Percentiles rank a stretch among this genome's conserved stretches.
These are phyloP conservation scores for Myodes glareolus DNA, from an alignment of 2,113 vertebrate genomes.

Conservation along the genomic window DNA sequence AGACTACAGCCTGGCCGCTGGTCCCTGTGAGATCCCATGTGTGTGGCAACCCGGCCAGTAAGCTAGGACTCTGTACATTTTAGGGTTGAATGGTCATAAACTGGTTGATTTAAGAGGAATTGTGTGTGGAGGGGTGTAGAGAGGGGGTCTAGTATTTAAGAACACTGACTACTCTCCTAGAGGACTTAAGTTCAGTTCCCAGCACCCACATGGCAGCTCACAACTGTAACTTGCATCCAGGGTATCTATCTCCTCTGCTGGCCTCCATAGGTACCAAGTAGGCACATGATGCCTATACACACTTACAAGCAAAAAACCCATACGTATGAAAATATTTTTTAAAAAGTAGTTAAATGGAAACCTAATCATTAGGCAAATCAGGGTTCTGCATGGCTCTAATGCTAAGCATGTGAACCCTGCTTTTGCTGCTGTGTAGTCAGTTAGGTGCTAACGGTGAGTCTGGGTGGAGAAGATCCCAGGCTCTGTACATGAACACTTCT, in stretches of 20 bases:
- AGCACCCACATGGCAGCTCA: neutral
- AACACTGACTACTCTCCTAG: neutral
- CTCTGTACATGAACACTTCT: neutral
- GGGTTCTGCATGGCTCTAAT: neutral
- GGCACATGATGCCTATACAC: neutral
- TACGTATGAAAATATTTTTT: neutral
- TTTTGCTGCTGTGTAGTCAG: neutral
- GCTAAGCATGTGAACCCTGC: neutral
- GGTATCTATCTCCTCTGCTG: neutral
- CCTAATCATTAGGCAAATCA: neutral
- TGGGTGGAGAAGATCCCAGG: neutral
- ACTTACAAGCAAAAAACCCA: neutral
- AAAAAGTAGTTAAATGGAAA: neutral
- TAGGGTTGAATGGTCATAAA: neutral
- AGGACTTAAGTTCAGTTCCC: neutral
- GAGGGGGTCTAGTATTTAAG: neutral
- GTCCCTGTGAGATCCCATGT: neutral
- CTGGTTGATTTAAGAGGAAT: neutral
- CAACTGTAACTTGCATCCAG: neutral
- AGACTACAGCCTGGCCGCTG: rapidly evolving
- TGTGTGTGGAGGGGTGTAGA: neutral
- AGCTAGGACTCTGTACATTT: neutral
- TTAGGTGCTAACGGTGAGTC: neutral
- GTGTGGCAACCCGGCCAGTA: neutral
- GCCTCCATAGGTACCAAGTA: neutral